Evolutionary conservation across 2,113 vertebrate species (phyloP).

Genomic region (Takifugu bimaculatus): DNA sequence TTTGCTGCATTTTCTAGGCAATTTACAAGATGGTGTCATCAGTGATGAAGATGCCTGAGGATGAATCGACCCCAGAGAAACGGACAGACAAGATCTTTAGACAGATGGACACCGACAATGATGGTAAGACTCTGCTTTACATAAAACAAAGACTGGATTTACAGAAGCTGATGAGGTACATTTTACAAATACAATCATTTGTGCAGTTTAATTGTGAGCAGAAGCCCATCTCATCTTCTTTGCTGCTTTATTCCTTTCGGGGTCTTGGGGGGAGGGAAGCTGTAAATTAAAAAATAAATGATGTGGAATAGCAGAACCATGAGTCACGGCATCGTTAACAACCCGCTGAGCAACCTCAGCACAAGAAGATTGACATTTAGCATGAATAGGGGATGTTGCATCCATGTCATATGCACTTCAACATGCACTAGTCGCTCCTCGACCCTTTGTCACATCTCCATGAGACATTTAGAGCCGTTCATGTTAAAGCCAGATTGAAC

Average conservation of each 20-base stretch:
- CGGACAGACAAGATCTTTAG: conserved; percentile 98
- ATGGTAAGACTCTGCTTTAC: conserved; percentile 75
- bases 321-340: conserved; percentile 14
- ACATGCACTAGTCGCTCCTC: background rate
- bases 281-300: background rate
- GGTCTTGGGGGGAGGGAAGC: too few species aligned
- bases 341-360: conserved; percentile 11
- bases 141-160: background rate
- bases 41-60: conserved; percentile 98
- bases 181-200: too few species aligned
- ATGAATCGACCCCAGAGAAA: conserved; percentile 96
- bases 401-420: background rate
- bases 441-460: background rate
- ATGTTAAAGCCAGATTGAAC: conserved; percentile 2
- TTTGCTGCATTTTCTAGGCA: conserved; percentile 54
- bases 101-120: conserved; percentile 97
- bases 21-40: conserved; percentile 91
- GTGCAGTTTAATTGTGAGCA: too few species aligned
- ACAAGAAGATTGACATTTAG: conserved; percentile 22
- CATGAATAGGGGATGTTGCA: conserved; percentile 23
- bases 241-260: too few species aligned
- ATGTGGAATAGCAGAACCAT: background rate
- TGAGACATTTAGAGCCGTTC: conserved; percentile 3
- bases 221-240: too few species aligned
- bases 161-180: too few species aligned